Evolutionary conservation across 2,888 invertebrate species (phyloP), one percentile per base, ranked within the genome.

Genomic region (Atethmia centrago): DNA sequence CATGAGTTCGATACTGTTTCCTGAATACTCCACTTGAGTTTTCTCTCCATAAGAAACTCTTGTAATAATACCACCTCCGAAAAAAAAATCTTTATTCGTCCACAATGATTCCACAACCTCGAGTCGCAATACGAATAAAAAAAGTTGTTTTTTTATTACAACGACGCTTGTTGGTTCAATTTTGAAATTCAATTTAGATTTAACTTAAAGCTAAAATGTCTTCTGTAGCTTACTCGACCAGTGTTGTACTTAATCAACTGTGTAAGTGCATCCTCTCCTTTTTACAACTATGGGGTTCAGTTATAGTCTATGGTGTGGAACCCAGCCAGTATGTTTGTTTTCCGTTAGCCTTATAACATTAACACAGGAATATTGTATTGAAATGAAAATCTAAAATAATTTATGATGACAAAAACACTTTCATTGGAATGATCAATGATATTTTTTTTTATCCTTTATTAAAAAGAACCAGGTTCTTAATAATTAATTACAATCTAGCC

Each of bases 111-210:
- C 73, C 69, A 71, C 63, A 68, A 82, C 84, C 72, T 68, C 75
- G 84, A 87, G 82, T 84, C 83, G 89, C 87, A 88, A 79, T 83
- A 87, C 81, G 88, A 89, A 87, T 90, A 88, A 91, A 91, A 90
- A 90, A 84, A 63, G 47, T 64, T 74, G 85, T 87, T 88, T 88
- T 87, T 89, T 90, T 89, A 87, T 88, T 87, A 85, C 87, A 86
- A 83, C 84, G 83, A 74, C 86, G 85, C 79, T 89, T 89, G 88
- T 90, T 88, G 89, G 88, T 89, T 88, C 88, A 90, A 89, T 89
- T 89, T 85, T 85, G 83, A 90, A 90, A 91, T 90, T 89, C 87
- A 87, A 90, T 91, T 91, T 87, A 88, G 85, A 88, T 87, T 88
- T 84, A 86, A 84, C 77, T 79, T 79, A 58, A 75, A 83, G 74